phyloP scores from a whole-genome alignment of 2,113 vertebrate genomes.

The Sinocyclocheilus grahami region DNA sequence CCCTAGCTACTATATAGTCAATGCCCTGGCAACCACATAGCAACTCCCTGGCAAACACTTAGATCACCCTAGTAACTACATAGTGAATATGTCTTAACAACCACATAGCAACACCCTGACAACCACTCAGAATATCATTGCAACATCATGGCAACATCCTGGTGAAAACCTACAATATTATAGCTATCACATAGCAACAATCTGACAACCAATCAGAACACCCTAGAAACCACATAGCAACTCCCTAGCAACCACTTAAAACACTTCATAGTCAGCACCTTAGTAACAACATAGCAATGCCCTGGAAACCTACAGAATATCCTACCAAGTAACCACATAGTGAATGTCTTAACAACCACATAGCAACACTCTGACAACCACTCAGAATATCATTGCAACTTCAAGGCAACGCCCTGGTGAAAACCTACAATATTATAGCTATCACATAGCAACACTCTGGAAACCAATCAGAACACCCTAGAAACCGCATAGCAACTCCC shows the following conservation, averaged over 20 bases:
- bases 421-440: neutral
- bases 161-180: neutral
- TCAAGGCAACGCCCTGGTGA: neutral
- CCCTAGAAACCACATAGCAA: no score
- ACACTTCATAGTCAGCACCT: no score
- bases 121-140: neutral
- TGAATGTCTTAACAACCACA: neutral
- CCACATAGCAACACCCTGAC: no score
- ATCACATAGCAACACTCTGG: neutral
- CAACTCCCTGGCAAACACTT: neutral
- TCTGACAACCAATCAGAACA: neutral
- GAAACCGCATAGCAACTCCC: no score
- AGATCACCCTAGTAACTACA: neutral
- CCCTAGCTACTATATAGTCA: no score
- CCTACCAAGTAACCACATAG: no score
- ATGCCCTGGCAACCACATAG: neutral
- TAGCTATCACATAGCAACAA: neutral
- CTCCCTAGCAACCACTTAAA: no score
- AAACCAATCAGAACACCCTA: neutral
- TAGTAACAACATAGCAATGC: no score
- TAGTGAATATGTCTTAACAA: neutral
- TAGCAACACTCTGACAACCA: neutral
- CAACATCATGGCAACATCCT: neutral
- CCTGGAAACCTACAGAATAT: no score
- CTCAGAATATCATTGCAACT: neutral